Evolutionary conservation across 2,797 vertebrate genomes (phyloP).

Genomic region (Xiphorhynchus erythropygius): DNA sequence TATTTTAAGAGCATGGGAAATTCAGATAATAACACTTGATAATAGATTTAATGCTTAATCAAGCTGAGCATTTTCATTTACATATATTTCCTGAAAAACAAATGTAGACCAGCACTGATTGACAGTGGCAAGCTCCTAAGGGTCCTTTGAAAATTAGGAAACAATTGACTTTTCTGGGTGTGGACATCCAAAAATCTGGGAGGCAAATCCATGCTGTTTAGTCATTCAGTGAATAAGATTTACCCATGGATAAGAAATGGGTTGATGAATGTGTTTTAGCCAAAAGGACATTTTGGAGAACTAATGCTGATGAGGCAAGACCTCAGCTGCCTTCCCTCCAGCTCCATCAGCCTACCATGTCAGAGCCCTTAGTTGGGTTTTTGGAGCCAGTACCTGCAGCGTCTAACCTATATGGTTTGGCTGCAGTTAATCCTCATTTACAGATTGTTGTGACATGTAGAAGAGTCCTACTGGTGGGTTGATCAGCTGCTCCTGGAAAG

Average conservation of each 20-base stretch:
- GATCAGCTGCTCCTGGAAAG: background rate
- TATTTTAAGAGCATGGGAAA: background rate
- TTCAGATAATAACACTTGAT: slow-evolving; percentile 14
- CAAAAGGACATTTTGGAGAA: background rate
- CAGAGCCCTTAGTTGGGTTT: background rate
- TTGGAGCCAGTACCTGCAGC: background rate
- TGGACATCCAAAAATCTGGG: background rate
- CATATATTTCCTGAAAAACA: background rate
- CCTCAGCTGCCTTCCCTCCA: background rate
- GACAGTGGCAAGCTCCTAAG: background rate
- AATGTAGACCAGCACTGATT: background rate
- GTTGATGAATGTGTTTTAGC: background rate
- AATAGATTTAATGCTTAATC: background rate
- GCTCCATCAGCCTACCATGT: background rate
- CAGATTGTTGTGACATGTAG: background rate
- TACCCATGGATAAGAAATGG: background rate
- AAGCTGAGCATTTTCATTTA: slow-evolving; percentile 9
- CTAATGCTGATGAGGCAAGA: background rate
- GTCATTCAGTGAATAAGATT: background rate
- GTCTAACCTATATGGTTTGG: background rate
- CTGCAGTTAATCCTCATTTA: background rate
- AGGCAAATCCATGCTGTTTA: background rate
- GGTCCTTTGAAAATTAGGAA: background rate
- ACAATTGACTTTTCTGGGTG: background rate
- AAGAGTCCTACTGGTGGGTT: background rate